These are phyloP conservation scores for Caretta caretta DNA, from an alignment of 2,113 vertebrate species.

Conservation along the genomic window DNA sequence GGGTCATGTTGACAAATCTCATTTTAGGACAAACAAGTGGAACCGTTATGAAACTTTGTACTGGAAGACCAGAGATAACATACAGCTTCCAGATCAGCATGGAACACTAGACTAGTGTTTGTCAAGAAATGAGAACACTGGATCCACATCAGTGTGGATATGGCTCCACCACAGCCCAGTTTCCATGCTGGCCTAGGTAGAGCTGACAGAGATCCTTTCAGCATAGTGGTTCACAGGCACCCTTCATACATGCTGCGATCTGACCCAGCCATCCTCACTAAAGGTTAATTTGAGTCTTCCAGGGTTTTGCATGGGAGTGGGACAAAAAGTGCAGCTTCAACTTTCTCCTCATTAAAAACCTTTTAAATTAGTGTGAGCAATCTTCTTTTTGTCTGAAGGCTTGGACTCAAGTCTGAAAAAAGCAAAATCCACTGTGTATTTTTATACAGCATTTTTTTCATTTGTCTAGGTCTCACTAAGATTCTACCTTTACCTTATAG, in stretches of 20 bases:
- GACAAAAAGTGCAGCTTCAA: not conserved
- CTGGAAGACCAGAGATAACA: not conserved
- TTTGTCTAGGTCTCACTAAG: constrained; percentile 17
- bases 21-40: not conserved
- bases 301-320: not conserved
- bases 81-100: fast-evolving
- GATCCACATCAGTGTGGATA: not conserved
- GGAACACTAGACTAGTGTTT: not conserved
- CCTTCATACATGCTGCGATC: not conserved
- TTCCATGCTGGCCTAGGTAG: not conserved
- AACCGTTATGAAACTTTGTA: not conserved
- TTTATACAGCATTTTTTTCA: not conserved
- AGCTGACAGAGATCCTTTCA: not conserved
- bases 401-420: not conserved
- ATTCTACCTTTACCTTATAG: constrained; percentile 11
- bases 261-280: not conserved
- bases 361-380: not conserved
- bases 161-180: not conserved
- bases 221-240: not conserved
- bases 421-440: constrained; percentile 8
- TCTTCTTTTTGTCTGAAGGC: not conserved
- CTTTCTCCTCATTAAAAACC: not conserved
- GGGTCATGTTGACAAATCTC: not conserved
- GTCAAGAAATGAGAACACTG: not conserved
- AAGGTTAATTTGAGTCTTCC: not conserved